Percentiles rank a stretch among this genome's conserved stretches.
phyloP scores from a whole-genome alignment of 2,797 vertebrate genomes.

The Garrulus glandarius region DNA sequence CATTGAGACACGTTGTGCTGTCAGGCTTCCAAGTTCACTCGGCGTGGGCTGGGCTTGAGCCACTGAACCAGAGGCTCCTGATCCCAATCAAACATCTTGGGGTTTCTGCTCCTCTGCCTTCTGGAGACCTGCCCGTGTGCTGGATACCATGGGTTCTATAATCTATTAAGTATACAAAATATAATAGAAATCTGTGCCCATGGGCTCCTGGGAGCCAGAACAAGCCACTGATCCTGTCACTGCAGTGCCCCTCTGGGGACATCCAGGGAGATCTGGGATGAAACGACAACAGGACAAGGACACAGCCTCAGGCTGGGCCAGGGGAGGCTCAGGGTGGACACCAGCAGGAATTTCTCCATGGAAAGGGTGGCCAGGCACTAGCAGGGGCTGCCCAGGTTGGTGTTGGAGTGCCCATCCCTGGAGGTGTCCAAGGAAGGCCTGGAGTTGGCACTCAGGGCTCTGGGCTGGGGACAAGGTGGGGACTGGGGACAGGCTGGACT shows the following conservation, averaged over 20 bases:
- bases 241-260: neutral
- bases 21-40: neutral
- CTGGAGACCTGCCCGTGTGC: fast-evolving
- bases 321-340: neutral
- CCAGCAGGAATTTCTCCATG: neutral
- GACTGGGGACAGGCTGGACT: fast-evolving
- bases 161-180: neutral
- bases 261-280: neutral
- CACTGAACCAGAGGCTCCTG: neutral
- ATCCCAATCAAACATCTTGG: fast-evolving
- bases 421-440: neutral
- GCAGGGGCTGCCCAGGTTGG: neutral
- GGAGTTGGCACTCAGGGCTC: fast-evolving
- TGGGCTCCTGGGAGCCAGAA: neutral
- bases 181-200: fast-evolving
- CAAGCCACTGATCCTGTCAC: neutral
- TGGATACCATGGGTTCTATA: neutral
- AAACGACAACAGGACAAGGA: neutral
- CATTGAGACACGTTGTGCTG: neutral
- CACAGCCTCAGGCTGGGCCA: neutral
- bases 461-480: neutral
- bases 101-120: neutral
- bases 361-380: neutral
- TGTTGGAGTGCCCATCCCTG: neutral
- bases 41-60: fast-evolving